A percentile compares a stretch with the other conserved stretches of the same genome.
phyloP scores from a whole-genome alignment of 2,797 vertebrate species.

The Pitangus sulphuratus region DNA sequence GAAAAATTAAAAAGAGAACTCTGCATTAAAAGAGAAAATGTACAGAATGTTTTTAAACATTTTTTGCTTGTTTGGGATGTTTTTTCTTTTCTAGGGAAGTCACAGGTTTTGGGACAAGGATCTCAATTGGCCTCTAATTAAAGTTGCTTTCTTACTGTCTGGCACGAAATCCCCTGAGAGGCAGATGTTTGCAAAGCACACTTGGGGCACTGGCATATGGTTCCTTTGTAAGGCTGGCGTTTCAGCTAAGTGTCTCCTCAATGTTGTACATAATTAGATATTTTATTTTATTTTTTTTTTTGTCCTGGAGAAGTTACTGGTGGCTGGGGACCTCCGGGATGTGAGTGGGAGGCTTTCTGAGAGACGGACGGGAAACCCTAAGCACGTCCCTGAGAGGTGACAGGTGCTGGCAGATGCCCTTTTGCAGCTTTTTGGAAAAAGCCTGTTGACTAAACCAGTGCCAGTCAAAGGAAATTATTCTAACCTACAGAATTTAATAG shows the following conservation, averaged over 20 bases:
- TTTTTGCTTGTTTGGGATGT: background rate
- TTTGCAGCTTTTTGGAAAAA: background rate
- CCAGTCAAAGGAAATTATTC: background rate
- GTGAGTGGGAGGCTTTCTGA: background rate
- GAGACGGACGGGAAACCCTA: background rate
- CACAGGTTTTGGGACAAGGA: slow-evolving; percentile 15
- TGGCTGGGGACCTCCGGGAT: background rate
- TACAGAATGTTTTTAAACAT: background rate
- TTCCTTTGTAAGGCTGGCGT: slow-evolving; percentile 50
- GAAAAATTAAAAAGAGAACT: background rate
- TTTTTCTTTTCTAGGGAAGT: background rate
- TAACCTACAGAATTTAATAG: background rate
- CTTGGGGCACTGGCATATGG: slow-evolving; percentile 61
- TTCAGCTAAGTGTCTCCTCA: slow-evolving; percentile 36
- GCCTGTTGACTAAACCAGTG: background rate
- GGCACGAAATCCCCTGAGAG: slow-evolving; percentile 62
- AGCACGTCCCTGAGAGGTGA: background rate
- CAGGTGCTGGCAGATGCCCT: background rate
- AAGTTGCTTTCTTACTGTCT: slow-evolving; percentile 67
- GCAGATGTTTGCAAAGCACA: slow-evolving; percentile 68
- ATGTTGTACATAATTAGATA: slow-evolving; percentile 63
- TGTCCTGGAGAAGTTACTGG: slow-evolving; percentile 6
- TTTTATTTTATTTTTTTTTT: slow-evolving; percentile 52
- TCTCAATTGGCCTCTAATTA: slow-evolving; percentile 67
- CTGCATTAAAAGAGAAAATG: background rate